Evolutionary conservation across 2,888 invertebrate genomes (phyloP).

Genomic region (Pristionchus arcanus): DNA sequence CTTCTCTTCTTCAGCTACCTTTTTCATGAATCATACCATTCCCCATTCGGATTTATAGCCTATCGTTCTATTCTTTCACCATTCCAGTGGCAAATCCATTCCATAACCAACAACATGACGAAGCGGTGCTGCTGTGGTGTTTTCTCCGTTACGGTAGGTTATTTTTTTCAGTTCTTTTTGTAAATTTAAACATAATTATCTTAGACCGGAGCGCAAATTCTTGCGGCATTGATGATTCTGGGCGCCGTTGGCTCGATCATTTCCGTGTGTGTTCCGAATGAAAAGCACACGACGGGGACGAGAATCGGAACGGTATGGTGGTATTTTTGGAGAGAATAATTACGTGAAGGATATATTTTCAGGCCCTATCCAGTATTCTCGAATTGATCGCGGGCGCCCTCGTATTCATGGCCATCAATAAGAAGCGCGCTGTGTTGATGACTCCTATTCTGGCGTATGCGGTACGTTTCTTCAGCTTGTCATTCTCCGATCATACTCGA

Average conservation of each 20-base stretch:
- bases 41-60: constrained; percentile 17
- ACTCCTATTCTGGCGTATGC: constrained; percentile 11
- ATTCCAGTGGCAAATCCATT: neutral
- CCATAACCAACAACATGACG: constrained; percentile 3
- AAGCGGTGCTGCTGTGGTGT: constrained; percentile 14
- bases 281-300: neutral
- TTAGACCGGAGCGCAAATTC: constrained; percentile 24
- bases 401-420: neutral
- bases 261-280: neutral
- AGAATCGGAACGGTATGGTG: neutral
- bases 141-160: constrained; percentile 12
- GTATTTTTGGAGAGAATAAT: neutral
- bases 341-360: neutral
- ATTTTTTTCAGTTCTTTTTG: neutral
- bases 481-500: neutral
- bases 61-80: neutral
- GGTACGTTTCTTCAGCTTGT: neutral
- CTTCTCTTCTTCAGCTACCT: neutral
- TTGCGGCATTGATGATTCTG: constrained; percentile 3
- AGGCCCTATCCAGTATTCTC: neutral
- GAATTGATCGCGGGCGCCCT: neutral
- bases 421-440: neutral
- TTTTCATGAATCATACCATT: constrained; percentile 3
- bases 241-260: neutral
- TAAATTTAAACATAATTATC: neutral